Evolutionary conservation across 92 coral and sea anemone genomes (phyloP).

Genomic region (Epizoanthus illoricatus): DNA sequence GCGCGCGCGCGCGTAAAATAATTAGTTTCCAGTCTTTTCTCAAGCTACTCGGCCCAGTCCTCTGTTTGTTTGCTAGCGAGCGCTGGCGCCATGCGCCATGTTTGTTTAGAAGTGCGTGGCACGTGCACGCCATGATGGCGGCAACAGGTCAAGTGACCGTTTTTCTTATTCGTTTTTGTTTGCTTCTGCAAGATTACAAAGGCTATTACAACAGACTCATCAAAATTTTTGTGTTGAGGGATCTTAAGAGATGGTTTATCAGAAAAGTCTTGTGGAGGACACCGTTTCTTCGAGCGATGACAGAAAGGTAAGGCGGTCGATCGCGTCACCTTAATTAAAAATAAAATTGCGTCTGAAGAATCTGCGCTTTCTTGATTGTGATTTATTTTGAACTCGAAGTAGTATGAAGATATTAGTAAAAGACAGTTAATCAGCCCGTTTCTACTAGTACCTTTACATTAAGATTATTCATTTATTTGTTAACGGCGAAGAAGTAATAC

Average conservation of each 20-base stretch:
- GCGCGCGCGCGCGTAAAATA: too few relatives aligned
- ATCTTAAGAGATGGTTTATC: constrained; percentile 23
- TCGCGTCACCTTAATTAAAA: background rate
- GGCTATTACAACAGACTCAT: background rate
- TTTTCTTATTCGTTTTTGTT: background rate
- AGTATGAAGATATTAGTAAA: too few relatives aligned
- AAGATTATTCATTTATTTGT: background rate
- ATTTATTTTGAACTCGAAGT: too few relatives aligned
- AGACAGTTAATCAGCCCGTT: too few relatives aligned
- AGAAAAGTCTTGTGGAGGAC: background rate
- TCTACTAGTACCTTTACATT: background rate
- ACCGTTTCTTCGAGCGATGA: background rate
- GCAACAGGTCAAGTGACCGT: constrained; percentile 34
- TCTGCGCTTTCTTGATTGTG: background rate
- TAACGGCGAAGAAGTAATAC: background rate
- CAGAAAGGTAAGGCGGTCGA: constrained; percentile 12
- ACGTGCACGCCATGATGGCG: constrained; percentile 45
- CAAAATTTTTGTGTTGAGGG: background rate
- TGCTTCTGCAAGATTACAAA: background rate
- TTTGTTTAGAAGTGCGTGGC: background rate
- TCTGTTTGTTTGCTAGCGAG: constrained; percentile 24
- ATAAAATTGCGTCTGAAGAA: background rate
- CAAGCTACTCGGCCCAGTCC: too few relatives aligned
- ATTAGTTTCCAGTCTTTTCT: too few relatives aligned
- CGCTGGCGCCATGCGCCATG: background rate